These are phyloP conservation scores for Trichacis sp. DNA, from an alignment of 2,888 invertebrate species.

Conservation along the genomic window DNA sequence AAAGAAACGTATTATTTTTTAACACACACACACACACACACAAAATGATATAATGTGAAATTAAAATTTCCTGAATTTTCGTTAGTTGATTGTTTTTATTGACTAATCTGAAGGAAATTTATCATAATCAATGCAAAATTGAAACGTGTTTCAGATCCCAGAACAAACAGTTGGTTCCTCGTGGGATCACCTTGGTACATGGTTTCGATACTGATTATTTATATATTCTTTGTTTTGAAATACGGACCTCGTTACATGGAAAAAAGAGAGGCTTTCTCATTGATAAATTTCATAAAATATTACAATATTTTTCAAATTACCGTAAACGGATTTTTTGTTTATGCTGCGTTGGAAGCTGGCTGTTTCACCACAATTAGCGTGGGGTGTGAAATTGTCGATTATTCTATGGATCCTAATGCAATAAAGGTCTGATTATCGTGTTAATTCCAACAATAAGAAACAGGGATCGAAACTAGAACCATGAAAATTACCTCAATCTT, in stretches of 20 bases:
- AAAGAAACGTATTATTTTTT: no score
- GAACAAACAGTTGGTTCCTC: slow-evolving; percentile 76
- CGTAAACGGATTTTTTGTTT: slow-evolving; percentile 47
- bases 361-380: slow-evolving; percentile 73
- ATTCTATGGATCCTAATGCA: slow-evolving; percentile 75
- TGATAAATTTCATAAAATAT: slow-evolving; percentile 76
- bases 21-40: no score
- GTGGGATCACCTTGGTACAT: slow-evolving; percentile 75
- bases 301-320: slow-evolving; percentile 83
- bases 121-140: no score
- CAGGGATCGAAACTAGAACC: no score
- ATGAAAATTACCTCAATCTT: no score
- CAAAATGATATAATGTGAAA: no score
- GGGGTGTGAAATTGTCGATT: slow-evolving; percentile 78
- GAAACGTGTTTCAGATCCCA: slow-evolving; percentile 71
- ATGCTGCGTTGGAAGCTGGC: slow-evolving; percentile 70
- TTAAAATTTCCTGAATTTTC: no score
- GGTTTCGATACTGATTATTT: slow-evolving; percentile 71
- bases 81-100: no score
- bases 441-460: no score
- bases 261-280: slow-evolving; percentile 75
- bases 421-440: no score
- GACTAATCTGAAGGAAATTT: no score
- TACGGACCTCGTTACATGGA: slow-evolving; percentile 79
- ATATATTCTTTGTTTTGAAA: slow-evolving; percentile 73